These are phyloP conservation scores for Calameuta filiformis DNA, from an alignment of 2,888 invertebrate species.

Conservation along the genomic window DNA sequence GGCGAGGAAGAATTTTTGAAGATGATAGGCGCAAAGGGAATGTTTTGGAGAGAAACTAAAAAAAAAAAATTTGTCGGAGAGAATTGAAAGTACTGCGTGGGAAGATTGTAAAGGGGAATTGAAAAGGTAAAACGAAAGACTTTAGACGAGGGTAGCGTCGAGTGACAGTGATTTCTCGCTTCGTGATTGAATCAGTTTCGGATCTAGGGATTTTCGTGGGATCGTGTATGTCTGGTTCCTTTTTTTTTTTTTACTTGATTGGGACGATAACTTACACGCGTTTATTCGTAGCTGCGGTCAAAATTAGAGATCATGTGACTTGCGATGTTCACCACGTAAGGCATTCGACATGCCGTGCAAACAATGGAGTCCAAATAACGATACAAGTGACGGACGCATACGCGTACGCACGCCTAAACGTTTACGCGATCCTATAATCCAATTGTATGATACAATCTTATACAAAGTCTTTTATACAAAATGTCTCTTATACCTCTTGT, in stretches of 20 bases:
- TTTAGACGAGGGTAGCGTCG: background rate
- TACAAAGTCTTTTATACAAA: constrained; percentile 56
- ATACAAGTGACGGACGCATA: constrained; percentile 23
- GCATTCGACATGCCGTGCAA: background rate
- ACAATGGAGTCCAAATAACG: constrained; percentile 10
- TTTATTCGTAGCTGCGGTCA: background rate
- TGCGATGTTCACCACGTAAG: background rate
- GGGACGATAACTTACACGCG: background rate
- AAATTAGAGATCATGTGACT: background rate
- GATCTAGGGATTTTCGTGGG: background rate
- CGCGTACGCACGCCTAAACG: constrained; percentile 24
- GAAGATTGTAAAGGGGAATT: background rate
- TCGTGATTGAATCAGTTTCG: background rate
- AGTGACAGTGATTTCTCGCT: background rate
- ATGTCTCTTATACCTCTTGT: constrained; percentile 42
- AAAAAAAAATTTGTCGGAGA: background rate
- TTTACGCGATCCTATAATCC: constrained; percentile 20
- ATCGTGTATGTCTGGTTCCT: background rate
- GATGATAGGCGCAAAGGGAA: background rate
- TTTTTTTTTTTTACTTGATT: background rate
- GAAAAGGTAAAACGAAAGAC: background rate
- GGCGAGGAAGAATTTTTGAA: background rate
- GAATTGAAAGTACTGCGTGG: background rate
- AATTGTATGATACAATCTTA: constrained; percentile 50
- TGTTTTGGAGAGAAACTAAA: background rate